Evolutionary conservation across 1,140 invertebrate species (phyloP), one percentile per base, ranked within the genome.

Genomic region (Melitaea cinxia): DNA sequence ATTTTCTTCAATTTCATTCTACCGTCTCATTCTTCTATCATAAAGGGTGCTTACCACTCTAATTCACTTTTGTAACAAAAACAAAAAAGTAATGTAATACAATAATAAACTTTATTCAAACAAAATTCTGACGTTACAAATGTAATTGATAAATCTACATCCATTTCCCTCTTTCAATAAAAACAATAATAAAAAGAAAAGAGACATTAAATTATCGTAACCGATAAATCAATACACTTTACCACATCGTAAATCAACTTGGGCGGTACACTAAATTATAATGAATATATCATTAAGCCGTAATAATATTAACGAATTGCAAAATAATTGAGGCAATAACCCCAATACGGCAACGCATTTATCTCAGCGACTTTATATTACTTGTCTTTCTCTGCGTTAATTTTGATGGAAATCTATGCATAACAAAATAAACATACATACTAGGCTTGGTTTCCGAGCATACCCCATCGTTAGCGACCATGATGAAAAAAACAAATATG

Each of bases 201-300:
- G 10, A 47, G 10, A 47, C 33, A 37, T 19, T 19, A 21, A 54
- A 57, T 30, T 3, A 65, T 58, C 49, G 52, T 24, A 19, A 52
- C 64, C 50, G 14, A 69, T 69, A 69, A 70, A 70, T 70, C 68
- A 53, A 70, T 66, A 65, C 14, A 62, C 35, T 54, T 35, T 45
- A 66, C 68, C 68, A 58, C 68, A 63, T 70, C 63, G 59, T 66
- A 70, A 70, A 70, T 70, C 68, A 68, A 54, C 28, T 17, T 19
- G 35, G 47, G 49, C 59, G 55, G 33, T 69, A 53, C 55, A 71
- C 64, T 71, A 71, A 67, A 71, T 71, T 67, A 67, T 67, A 71
- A 71, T 71, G 59, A 67, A 67, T 71, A 55, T 67, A 66, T 71
- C 64, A 67, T 71, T 67, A 60, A 56, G 58, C 58, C 21, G 50